Percentiles rank a stretch among this genome's conserved stretches.
Evolutionary conservation across 1,140 invertebrate genomes (phyloP).

Genomic region (Lordiphosa stackelbergi): DNA sequence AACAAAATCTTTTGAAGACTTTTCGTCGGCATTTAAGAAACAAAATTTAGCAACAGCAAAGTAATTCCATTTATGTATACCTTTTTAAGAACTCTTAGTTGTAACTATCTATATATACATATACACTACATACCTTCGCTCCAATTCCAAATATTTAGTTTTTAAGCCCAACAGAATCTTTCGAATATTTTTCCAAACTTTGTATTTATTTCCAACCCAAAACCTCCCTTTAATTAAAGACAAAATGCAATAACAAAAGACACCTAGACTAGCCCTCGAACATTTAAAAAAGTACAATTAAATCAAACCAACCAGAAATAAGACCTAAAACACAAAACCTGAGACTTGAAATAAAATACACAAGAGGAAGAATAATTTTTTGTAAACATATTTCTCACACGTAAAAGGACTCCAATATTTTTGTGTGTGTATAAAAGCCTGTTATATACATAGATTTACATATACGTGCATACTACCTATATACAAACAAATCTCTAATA

Average conservation of each 20-base stretch:
- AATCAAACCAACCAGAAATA: constrained; percentile 44
- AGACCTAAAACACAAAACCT: constrained; percentile 50
- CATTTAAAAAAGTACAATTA: constrained; percentile 50
- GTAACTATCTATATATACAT: constrained; percentile 32
- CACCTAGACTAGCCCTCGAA: constrained; percentile 35
- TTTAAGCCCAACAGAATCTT: constrained; percentile 42
- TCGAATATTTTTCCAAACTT: constrained; percentile 42
- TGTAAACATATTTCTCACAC: constrained; percentile 53
- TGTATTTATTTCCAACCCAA: constrained; percentile 32
- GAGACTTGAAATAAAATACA: constrained; percentile 42
- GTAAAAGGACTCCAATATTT: constrained; percentile 54
- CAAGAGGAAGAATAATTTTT: constrained; percentile 34
- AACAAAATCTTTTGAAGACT: constrained; percentile 47
- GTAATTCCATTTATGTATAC: constrained; percentile 53
- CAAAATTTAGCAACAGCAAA: constrained; percentile 20
- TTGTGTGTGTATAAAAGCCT: constrained; percentile 46
- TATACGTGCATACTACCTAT: constrained; percentile 34
- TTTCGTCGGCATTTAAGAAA: constrained; percentile 47
- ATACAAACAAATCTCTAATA: constrained; percentile 41
- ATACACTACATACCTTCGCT: constrained; percentile 54
- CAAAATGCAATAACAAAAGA: constrained; percentile 30
- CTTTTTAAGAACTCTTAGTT: constrained; percentile 33
- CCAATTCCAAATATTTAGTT: constrained; percentile 73
- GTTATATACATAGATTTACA: constrained; percentile 59
- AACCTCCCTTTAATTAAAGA: constrained; percentile 1